A percentile compares a stretch with the other conserved stretches of the same genome.
Evolutionary conservation across 1,140 invertebrate genomes (phyloP).

Genomic region (Piezodorus guildinii): DNA sequence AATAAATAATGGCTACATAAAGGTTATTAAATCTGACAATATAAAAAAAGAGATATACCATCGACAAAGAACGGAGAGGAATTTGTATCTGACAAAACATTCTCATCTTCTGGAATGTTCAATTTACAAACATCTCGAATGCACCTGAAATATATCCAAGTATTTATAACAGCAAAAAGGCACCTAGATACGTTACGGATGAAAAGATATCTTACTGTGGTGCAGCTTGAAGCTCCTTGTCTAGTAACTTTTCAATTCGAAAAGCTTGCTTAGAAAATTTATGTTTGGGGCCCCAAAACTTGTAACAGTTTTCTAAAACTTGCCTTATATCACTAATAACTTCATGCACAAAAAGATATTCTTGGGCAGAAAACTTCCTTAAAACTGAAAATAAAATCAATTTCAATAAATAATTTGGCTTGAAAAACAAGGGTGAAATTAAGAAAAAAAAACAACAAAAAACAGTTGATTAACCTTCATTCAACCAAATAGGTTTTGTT

Average conservation of each 20-base stretch:
- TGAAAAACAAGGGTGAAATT: background rate
- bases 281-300: constrained; percentile 39
- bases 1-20: no score
- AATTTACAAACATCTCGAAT: no score
- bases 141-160: no score
- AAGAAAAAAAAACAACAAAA: background rate
- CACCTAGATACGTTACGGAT: no score
- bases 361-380: constrained; percentile 35
- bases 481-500: constrained; percentile 27
- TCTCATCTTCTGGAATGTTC: no score
- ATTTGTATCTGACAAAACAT: no score
- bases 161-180: background rate
- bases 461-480: constrained; percentile 19
- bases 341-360: constrained; percentile 37
- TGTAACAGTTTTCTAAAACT: constrained; percentile 43
- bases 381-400: constrained; percentile 34
- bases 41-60: no score
- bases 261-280: constrained; percentile 38
- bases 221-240: constrained; percentile 35
- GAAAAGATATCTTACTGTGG: constrained; percentile 33
- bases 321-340: constrained; percentile 38
- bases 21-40: no score
- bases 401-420: background rate
- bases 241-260: constrained; percentile 39
- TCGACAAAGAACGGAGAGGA: no score